phyloP scores from a whole-genome alignment of 2,797 vertebrate genomes.

The Chaenodraco wilsoni region DNA sequence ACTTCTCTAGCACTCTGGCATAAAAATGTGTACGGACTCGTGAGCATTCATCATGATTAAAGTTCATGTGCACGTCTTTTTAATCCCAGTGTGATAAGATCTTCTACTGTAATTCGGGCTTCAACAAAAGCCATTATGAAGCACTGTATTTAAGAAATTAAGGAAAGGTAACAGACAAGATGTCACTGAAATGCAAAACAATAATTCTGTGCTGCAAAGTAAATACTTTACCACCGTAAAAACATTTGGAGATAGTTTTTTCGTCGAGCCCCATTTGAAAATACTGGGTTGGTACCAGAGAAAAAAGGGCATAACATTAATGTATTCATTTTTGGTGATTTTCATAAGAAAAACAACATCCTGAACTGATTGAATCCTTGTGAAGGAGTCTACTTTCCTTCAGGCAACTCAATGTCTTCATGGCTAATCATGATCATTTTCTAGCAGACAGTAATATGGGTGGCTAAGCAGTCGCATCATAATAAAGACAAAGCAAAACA shows the following conservation, averaged over 20 bases:
- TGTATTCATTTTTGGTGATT: background rate
- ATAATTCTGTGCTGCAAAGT: background rate
- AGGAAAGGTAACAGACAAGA: background rate
- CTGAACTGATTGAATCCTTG: background rate
- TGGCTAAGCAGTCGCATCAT: background rate
- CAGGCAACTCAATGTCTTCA: background rate
- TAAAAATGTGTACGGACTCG: background rate
- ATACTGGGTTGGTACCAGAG: too few species aligned
- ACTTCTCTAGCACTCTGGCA: background rate
- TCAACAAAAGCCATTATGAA: background rate
- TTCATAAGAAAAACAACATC: background rate
- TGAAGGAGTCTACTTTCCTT: background rate
- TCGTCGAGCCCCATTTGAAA: too few species aligned
- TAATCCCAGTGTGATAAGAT: background rate
- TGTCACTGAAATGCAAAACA: background rate
- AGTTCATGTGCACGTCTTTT: background rate
- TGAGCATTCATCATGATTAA: background rate
- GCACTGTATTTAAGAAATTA: background rate
- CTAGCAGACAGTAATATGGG: slow-evolving; percentile 4
- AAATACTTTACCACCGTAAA: too few species aligned
- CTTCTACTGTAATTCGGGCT: background rate
- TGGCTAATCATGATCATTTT: slow-evolving; percentile 1
- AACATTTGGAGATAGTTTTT: too few species aligned
- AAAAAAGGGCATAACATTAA: too few species aligned
- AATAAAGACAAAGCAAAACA: slow-evolving; percentile 14